Conservation (phyloP, 2,113 vertebrate species). For the Phylloscopus whistleri region DNA sequence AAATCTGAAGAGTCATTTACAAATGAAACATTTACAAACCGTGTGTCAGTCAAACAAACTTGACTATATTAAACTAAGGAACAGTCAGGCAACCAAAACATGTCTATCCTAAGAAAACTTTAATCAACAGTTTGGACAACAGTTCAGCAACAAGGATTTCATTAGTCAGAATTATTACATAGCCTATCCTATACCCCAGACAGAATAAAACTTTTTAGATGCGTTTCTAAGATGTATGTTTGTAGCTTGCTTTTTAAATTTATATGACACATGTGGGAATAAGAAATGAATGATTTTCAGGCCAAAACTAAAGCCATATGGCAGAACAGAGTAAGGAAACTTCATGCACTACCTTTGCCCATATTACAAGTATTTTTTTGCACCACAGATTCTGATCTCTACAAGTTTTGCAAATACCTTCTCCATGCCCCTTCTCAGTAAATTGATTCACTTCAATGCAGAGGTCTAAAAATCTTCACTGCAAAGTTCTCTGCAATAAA, state of each 20-base stretch:
- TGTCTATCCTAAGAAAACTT: not conserved
- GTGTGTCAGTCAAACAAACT: not conserved
- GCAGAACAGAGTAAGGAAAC: not conserved
- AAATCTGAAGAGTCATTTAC: not conserved
- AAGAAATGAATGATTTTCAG: not conserved
- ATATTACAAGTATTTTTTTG: not conserved
- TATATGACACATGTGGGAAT: not conserved
- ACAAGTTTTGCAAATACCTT: not conserved
- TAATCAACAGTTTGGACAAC: not conserved
- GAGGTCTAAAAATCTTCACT: not conserved
- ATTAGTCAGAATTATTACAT: not conserved
- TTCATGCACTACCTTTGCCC: not conserved
- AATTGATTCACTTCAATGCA: not conserved
- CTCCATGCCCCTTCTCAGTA: fast-evolving
- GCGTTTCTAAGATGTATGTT: not conserved
- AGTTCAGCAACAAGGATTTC: not conserved
- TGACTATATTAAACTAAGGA: not conserved
- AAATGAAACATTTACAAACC: not conserved
- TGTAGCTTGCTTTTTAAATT: not conserved
- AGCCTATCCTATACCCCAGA: not conserved
- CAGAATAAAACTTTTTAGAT: not conserved
- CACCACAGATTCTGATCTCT: not conserved
- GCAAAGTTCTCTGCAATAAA: not conserved
- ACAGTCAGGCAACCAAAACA: not conserved
- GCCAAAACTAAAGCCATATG: not conserved